Base-by-base conservation (phyloP, 2,888 invertebrate genomes). In the Mellilla xanthometata region DNA sequence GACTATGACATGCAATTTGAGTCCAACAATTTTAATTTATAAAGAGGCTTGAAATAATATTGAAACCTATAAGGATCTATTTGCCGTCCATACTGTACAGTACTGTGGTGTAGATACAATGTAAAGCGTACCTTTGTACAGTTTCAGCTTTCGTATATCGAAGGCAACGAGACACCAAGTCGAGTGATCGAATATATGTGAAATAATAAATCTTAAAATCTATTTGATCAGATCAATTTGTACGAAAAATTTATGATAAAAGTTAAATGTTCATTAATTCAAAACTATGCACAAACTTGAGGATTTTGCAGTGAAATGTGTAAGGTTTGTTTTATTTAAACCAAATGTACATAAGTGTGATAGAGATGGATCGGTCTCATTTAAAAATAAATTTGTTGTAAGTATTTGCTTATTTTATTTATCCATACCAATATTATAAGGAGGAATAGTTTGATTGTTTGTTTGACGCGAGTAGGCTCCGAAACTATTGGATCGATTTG, bases 261-360 rank as follows among this genome's bases (percentile, higher is more conserved):
- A 74, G 59, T 70, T 80, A 71, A 77, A 73, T 77, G 73, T 79
- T 81, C 47, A 33, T 42, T 80, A 73, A 82, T 81, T 86, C 85
- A 84, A 39, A 11, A 85, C 81, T 83, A 83, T 85, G 88, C 88
- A 89, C 88, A 89, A 89, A 89, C 76, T 82, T 80, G 81, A 82
- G 70, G 70, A 81, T 76, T 77, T 81, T 79, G 79, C 78, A 76
- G 76, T 81, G 72, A 77, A 78, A 81, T 80, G 73, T 84, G 81
- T 82, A 76, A 76, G 81, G 85, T 87, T 87, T 87, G 82, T 87
- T 89, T 85, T 86, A 84, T 83, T 86, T 75, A 84, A 87, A 87
- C 88, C 86, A 87, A 87, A 84, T 88, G 88, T 89, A 88, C 86
- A 89, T 88, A 87, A 81, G 88, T 89, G 88, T 89, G 88, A 89